Evolutionary conservation across 2,888 invertebrate genomes (phyloP).

Genomic region (Latrodectus hesperus): DNA sequence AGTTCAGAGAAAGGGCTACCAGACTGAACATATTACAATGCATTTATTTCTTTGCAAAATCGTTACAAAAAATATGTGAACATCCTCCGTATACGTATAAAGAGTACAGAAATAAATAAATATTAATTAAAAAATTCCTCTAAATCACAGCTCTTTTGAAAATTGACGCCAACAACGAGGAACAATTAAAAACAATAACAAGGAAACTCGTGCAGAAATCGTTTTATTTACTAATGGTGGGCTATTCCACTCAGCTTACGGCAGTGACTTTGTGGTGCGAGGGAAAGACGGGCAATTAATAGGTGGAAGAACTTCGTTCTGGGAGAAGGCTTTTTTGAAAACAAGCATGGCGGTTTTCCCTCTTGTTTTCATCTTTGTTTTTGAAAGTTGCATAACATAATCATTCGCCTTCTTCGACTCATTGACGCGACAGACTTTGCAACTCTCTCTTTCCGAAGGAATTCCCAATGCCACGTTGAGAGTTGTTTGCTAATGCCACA

Average conservation of each 20-base stretch:
- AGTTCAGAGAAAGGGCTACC: too few species aligned
- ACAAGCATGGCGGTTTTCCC: conserved; percentile 24
- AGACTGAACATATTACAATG: too few species aligned
- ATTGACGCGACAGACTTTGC: neutral
- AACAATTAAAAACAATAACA: conserved; percentile 19
- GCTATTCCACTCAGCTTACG: conserved; percentile 66
- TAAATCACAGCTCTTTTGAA: neutral
- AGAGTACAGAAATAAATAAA: too few species aligned
- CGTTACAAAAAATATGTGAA: too few species aligned
- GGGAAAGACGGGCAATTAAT: conserved; percentile 60
- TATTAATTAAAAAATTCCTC: too few species aligned
- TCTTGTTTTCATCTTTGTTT: conserved; percentile 20
- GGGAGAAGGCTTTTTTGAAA: conserved; percentile 61
- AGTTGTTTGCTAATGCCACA: too few species aligned
- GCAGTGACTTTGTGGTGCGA: conserved; percentile 48
- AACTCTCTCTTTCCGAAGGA: too few species aligned
- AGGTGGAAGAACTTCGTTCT: conserved; percentile 39
- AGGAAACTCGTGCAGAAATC: conserved; percentile 55
- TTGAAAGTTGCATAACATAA: conserved; percentile 18
- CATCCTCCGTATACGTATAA: too few species aligned
- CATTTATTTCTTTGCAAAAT: too few species aligned
- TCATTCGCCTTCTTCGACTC: neutral
- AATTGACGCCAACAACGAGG: neutral
- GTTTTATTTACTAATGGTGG: conserved; percentile 64
- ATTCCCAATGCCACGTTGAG: too few species aligned